phyloP scores from a whole-genome alignment of 2,888 invertebrate species.

The Myathropa florea region DNA sequence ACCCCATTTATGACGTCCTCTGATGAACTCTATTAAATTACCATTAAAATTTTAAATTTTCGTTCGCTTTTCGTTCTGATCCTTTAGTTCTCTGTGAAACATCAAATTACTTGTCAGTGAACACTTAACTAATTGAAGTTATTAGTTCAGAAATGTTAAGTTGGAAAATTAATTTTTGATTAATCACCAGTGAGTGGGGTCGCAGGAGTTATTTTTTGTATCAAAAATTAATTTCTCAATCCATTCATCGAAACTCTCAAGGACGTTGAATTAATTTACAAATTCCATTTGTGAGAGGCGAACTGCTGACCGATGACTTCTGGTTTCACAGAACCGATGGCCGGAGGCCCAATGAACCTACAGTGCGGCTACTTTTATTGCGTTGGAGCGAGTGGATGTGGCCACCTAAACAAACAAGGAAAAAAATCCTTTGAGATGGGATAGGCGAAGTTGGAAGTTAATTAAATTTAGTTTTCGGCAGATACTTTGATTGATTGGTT shows the following conservation, averaged over 20 bases:
- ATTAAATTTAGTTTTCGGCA: neutral
- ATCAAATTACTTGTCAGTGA: neutral
- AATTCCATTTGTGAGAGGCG: neutral
- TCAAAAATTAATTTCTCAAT: neutral
- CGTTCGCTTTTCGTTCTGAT: neutral
- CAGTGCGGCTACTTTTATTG: neutral
- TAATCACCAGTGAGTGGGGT: neutral
- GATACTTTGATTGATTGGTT: neutral
- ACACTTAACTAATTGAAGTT: neutral
- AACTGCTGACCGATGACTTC: neutral
- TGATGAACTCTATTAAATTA: neutral
- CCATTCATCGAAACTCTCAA: neutral
- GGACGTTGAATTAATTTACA: neutral
- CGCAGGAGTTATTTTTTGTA: neutral
- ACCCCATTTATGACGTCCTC: neutral
- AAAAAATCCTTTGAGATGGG: neutral
- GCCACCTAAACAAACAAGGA: neutral
- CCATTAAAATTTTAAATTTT: neutral
- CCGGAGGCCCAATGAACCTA: neutral
- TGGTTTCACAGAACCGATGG: neutral
- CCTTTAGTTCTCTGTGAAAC: neutral
- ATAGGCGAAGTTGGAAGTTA: neutral
- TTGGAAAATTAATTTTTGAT: neutral
- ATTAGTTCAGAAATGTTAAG: neutral
- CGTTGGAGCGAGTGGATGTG: neutral